These are phyloP conservation scores for Chiloscyllium plagiosum DNA, from an alignment of 2,113 vertebrate genomes.

Conservation along the genomic window DNA sequence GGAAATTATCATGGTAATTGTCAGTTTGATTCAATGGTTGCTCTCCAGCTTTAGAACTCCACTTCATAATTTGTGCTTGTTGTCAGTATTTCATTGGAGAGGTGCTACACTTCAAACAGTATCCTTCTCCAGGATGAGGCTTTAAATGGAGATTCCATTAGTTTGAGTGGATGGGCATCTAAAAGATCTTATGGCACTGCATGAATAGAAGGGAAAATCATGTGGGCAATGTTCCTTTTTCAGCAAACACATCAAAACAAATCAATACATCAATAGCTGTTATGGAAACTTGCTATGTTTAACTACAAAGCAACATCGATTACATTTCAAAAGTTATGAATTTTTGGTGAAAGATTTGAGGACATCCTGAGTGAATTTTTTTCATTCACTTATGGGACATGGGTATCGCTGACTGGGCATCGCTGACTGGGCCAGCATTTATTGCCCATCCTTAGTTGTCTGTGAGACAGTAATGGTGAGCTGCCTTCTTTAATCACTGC, in stretches of 20 bases:
- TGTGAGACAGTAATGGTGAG: too few species aligned
- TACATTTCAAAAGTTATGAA: neutral
- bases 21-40: neutral
- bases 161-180: neutral
- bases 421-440: too few species aligned
- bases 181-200: neutral
- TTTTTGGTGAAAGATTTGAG: neutral
- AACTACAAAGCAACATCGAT: neutral
- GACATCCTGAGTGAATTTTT: neutral
- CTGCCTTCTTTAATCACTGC: too few species aligned
- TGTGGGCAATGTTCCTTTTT: neutral
- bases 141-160: neutral
- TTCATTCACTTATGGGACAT: too few species aligned
- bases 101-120: neutral
- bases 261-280: neutral
- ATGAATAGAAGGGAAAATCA: neutral
- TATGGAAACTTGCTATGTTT: neutral
- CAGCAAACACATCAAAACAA: neutral
- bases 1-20: neutral
- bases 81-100: neutral
- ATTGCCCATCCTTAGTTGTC: too few species aligned
- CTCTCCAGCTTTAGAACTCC: neutral
- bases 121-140: neutral
- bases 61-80: neutral
- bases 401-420: too few species aligned